Evolutionary conservation across 1,140 invertebrate genomes (phyloP).

Genomic region (Drosophila nannoptera): DNA sequence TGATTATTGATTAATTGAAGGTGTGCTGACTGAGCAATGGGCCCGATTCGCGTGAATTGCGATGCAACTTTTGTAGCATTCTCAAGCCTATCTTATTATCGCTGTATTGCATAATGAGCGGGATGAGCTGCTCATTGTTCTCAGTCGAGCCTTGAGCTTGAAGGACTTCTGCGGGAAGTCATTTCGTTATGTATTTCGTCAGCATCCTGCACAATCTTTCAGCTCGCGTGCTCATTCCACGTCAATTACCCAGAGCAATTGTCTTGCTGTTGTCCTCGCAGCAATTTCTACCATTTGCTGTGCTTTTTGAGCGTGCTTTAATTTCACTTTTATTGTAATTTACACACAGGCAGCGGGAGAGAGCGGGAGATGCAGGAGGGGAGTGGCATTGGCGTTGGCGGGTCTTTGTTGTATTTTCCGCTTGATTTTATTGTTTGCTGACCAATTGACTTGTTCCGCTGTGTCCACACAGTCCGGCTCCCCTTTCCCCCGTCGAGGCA

Average conservation of each 20-base stretch:
- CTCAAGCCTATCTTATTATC: no score
- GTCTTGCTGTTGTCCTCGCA: not conserved
- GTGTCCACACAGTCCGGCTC: no score
- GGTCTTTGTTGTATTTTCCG: constrained; percentile 37
- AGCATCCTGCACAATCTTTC: not conserved
- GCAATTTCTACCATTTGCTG: constrained; percentile 18
- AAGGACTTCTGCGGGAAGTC: not conserved
- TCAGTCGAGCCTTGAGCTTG: no score
- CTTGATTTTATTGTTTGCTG: constrained; percentile 65
- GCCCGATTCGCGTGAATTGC: no score
- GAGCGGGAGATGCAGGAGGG: no score
- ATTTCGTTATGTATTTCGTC: not conserved
- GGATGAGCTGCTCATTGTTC: no score
- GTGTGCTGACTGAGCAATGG: no score
- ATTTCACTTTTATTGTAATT: constrained; percentile 50
- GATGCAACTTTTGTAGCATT: no score
- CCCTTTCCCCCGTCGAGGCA: constrained; percentile 27
- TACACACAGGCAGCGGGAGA: no score
- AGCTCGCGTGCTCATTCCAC: constrained; percentile 1
- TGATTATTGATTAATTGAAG: no score
- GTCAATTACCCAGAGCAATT: constrained; percentile 14
- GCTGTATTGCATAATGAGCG: no score
- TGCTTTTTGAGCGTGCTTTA: constrained; percentile 62
- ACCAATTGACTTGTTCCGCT: constrained; percentile 59
- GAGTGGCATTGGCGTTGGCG: constrained; percentile 13